These are phyloP conservation scores for Nyctibius grandis DNA, from an alignment of 2,797 vertebrate species.

Conservation along the genomic window DNA sequence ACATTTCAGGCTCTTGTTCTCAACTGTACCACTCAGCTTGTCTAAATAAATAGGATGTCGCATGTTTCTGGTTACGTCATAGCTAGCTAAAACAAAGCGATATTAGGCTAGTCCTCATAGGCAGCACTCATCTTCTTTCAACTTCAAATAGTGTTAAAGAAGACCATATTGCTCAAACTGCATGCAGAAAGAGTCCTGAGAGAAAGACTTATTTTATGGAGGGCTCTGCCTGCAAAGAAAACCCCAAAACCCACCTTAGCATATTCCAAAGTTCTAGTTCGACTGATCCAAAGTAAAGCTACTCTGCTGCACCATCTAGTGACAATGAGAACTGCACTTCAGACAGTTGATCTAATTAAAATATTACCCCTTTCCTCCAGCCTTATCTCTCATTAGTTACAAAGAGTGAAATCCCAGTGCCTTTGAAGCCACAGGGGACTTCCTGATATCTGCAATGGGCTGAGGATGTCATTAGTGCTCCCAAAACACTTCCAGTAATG, in stretches of 20 bases:
- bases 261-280: slow-evolving; percentile 11
- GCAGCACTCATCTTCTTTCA: neutral
- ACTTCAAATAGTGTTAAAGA: neutral
- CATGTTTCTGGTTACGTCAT: neutral
- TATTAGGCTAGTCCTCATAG: neutral
- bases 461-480: neutral
- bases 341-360: slow-evolving; percentile 13
- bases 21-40: neutral
- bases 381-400: neutral
- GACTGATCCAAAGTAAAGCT: slow-evolving; percentile 38
- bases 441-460: neutral
- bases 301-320: slow-evolving; percentile 62
- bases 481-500: neutral
- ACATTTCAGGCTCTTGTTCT: neutral
- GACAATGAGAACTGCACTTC: slow-evolving; percentile 39
- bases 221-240: neutral
- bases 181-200: neutral
- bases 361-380: neutral
- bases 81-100: neutral
- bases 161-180: neutral
- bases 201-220: neutral
- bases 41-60: neutral
- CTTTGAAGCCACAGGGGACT: neutral
- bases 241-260: neutral
- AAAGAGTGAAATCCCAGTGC: neutral